phyloP scores from a whole-genome alignment of 2,113 vertebrate species.

The Cynocephalus volans region DNA sequence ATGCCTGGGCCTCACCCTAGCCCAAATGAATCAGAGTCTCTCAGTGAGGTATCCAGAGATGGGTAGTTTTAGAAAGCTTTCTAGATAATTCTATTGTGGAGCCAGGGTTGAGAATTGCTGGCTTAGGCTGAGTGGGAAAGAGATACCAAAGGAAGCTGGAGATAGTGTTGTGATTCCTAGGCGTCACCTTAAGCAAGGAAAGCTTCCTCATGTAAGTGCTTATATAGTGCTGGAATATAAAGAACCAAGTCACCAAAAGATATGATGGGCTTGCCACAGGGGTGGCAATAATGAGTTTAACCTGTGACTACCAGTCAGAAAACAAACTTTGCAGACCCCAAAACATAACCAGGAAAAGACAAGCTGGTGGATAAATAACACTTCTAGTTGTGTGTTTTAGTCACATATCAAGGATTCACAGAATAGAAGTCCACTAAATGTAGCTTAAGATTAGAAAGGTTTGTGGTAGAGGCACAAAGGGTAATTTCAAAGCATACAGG shows the following conservation, averaged over 20 bases:
- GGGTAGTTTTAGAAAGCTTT: background rate
- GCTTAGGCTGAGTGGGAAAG: background rate
- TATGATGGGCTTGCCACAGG: background rate
- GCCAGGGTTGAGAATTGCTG: background rate
- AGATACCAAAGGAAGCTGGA: background rate
- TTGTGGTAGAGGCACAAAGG: background rate
- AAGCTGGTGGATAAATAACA: background rate
- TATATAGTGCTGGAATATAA: background rate
- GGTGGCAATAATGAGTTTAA: background rate
- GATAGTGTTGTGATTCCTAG: background rate
- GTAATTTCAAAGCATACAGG: background rate
- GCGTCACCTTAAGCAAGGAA: background rate
- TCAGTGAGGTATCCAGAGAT: background rate
- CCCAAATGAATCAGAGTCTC: slow-evolving; percentile 51
- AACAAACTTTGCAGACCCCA: background rate
- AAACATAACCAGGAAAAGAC: slow-evolving; percentile 14
- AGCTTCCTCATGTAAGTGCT: background rate
- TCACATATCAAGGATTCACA: background rate
- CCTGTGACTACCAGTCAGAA: background rate
- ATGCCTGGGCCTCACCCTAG: background rate
- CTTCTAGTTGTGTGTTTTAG: background rate
- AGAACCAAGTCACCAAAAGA: background rate
- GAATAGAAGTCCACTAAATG: background rate
- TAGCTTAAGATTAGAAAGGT: background rate
- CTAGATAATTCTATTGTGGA: background rate